These are phyloP conservation scores for Achlya flavicornis DNA, from an alignment of 2,888 invertebrate genomes.

Conservation along the genomic window DNA sequence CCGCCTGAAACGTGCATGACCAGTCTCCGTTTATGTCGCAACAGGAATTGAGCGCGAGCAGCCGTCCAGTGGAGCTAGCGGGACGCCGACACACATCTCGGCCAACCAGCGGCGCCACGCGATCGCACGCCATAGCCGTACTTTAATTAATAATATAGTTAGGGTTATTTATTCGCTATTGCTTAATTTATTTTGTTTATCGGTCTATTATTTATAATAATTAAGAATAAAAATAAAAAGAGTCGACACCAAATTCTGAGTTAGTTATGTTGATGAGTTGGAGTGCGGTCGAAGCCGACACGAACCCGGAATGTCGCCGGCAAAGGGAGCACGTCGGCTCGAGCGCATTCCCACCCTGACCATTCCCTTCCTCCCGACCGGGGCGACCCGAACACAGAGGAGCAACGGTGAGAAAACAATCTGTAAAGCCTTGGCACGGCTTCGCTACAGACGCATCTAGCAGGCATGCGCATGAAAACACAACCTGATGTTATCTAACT, in stretches of 20 bases:
- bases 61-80: slow-evolving; percentile 76
- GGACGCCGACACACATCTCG: slow-evolving; percentile 77
- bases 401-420: slow-evolving; percentile 82
- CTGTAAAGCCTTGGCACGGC: slow-evolving; percentile 80
- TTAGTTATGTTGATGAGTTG: slow-evolving; percentile 62
- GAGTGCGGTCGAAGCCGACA: slow-evolving; percentile 63
- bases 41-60: slow-evolving; percentile 80
- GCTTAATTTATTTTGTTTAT: slow-evolving; percentile 83
- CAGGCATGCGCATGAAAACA: slow-evolving; percentile 64
- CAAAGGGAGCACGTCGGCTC: slow-evolving; percentile 50
- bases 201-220: slow-evolving; percentile 76
- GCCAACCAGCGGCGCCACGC: slow-evolving; percentile 78
- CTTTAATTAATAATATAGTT: slow-evolving; percentile 79
- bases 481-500: slow-evolving; percentile 69
- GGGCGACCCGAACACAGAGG: slow-evolving; percentile 74
- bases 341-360: slow-evolving; percentile 58
- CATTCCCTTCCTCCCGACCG: slow-evolving; percentile 63
- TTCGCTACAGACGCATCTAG: slow-evolving; percentile 78
- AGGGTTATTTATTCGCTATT: slow-evolving; percentile 82
- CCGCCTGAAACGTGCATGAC: slow-evolving; percentile 83
- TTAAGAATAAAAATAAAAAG: slow-evolving; percentile 73
- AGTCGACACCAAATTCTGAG: slow-evolving; percentile 78
- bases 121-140: slow-evolving; percentile 76
- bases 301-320: slow-evolving; percentile 42
- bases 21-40: slow-evolving; percentile 84